Base-by-base conservation (phyloP, 2,888 invertebrate species). In the Phengaris arion region DNA sequence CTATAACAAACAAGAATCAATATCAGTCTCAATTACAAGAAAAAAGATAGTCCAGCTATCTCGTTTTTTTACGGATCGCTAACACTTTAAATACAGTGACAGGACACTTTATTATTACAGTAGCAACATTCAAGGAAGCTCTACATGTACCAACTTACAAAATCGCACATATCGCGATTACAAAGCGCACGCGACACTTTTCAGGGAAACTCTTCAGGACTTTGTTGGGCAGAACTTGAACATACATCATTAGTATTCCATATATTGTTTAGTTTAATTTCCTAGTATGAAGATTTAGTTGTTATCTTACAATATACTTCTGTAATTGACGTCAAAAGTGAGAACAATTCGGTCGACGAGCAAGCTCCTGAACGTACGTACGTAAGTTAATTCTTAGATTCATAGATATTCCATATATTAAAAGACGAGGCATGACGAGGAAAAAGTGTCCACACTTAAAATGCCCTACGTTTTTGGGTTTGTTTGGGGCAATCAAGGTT, bases 1-100 rank as follows among this genome's bases (percentile, higher is more conserved):
- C 94, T 98, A 81, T 78, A 59, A n/a, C 76, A 75, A 79, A 76
- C 74, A 54, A 74, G 35, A 46, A 75, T 54, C 46, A 46, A 59
- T 55, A 10, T 70, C 52, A 70, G 22, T 51, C 10, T 12, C 15
- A 48, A 57, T 74, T 68, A 48, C 35, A 52, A 7, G 64, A 68
- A 48, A 68, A 64, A 45, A n/a, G n/a, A n/a, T n/a, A n/a, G n/a
- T n/a, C n/a, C n/a, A n/a, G 12, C 12, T 64, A 64, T 64, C 64
- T 13, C 35, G 64, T 45, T 64, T 64, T 35, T 64, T 64, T 35
- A 45, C 64, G 12, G 35, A 64, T 12, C 64, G 12, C 64, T 22
- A 35, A 12, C 64, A 2, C 64, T 45, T 0, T 35, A 64, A 64
- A 35, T 15, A 64, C 35, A 12, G 9, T 9, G 22, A 22, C 22